phyloP scores from a whole-genome alignment of 2,888 invertebrate species.

The Andrena chrysosceles region DNA sequence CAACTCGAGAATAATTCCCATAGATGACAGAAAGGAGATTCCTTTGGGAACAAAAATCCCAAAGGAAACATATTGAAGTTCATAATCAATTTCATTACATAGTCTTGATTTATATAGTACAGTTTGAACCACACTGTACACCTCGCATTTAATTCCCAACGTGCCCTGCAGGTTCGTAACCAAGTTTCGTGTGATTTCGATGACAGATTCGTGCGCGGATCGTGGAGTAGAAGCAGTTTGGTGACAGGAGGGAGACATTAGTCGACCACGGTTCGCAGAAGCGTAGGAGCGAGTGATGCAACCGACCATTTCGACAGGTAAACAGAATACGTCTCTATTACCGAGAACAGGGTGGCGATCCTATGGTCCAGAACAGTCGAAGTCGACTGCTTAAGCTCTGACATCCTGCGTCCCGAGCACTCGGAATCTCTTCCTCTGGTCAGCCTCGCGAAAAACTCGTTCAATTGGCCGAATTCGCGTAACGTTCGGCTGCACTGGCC shows the following conservation, averaged over 20 bases:
- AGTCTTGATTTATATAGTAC: too few species aligned
- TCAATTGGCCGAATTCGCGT: slow-evolving; percentile 24
- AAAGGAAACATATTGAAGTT: not conserved
- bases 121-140: too few species aligned
- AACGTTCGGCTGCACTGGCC: slow-evolving; percentile 21
- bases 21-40: not conserved
- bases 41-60: not conserved
- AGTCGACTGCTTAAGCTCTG: slow-evolving; percentile 14
- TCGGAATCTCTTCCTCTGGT: slow-evolving; percentile 4
- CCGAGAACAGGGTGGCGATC: slow-evolving; percentile 61
- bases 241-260: not conserved
- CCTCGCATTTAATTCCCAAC: not conserved
- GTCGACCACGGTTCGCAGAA: not conserved
- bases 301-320: slow-evolving; percentile 8
- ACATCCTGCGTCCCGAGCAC: slow-evolving; percentile 33
- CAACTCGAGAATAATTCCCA: not conserved
- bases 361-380: slow-evolving; percentile 19
- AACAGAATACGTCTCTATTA: slow-evolving; percentile 40
- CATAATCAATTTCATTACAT: not conserved
- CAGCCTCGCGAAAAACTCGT: slow-evolving; percentile 31
- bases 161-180: not conserved
- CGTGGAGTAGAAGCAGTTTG: not conserved
- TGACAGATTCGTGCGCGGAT: not conserved
- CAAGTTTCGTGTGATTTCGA: not conserved
- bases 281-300: not conserved